Evolutionary conservation across 2,113 vertebrate genomes (phyloP).

Genomic region (Heteronetta atricapilla): DNA sequence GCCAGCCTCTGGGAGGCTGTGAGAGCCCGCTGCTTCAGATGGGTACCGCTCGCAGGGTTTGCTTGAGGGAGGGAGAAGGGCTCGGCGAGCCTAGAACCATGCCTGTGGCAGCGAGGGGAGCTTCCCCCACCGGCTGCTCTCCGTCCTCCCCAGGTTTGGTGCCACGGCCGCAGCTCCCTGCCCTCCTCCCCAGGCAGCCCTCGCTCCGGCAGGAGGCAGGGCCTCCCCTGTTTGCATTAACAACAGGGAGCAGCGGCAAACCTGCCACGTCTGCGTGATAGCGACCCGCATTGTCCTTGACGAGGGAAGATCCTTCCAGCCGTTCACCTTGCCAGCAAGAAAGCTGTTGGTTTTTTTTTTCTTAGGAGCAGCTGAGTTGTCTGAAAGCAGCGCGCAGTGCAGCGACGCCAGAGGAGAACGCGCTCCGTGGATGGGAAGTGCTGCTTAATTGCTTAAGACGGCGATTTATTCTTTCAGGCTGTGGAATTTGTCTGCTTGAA

Average conservation of each 20-base stretch:
- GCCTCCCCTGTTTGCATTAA: background rate
- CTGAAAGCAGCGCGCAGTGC: background rate
- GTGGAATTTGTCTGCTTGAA: background rate
- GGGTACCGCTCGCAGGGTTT: accelerated
- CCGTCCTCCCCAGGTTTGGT: background rate
- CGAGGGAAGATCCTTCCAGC: background rate
- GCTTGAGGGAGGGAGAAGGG: background rate
- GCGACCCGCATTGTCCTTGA: conserved; percentile 55
- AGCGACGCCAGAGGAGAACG: background rate
- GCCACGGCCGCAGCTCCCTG: accelerated
- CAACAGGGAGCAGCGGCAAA: background rate
- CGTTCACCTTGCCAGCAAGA: conserved; percentile 41
- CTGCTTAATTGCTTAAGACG: background rate
- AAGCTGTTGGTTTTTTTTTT: background rate
- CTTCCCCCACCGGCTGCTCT: background rate
- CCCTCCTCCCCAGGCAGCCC: background rate
- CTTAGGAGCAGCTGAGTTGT: background rate
- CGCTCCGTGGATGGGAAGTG: background rate
- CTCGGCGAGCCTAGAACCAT: background rate
- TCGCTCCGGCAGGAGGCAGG: background rate
- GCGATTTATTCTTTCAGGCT: background rate
- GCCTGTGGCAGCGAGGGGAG: background rate
- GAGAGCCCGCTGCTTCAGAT: accelerated
- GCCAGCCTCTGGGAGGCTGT: background rate
- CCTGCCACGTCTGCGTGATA: background rate